phyloP scores from a whole-genome alignment of 1,140 invertebrate genomes.

The Drosophila willistoni region DNA sequence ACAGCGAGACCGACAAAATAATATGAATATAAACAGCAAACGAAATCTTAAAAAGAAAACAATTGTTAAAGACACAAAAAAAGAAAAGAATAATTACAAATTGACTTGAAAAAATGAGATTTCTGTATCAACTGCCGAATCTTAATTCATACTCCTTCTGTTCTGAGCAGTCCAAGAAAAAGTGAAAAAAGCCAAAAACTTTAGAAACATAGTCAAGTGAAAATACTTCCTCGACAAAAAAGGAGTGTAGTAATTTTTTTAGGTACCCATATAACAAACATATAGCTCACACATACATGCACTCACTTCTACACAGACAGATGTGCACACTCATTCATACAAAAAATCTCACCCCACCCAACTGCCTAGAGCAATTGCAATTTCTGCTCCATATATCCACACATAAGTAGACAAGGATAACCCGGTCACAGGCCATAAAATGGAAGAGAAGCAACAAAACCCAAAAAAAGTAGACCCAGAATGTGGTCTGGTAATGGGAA shows the following conservation, averaged over 20 bases:
- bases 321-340: conserved; percentile 25
- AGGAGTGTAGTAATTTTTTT: conserved; percentile 14
- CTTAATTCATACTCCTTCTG: conserved; percentile 83
- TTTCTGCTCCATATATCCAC: conserved; percentile 50
- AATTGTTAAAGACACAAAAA: conserved; percentile 25
- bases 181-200: conserved; percentile 23
- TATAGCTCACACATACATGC: conserved; percentile 33
- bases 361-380: conserved; percentile 46
- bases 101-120: conserved; percentile 63
- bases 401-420: conserved; percentile 45
- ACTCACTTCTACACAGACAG: conserved; percentile 9
- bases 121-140: conserved; percentile 83
- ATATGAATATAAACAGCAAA: conserved; percentile 49
- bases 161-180: conserved; percentile 77
- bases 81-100: conserved; percentile 35
- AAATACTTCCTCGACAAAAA: conserved; percentile 15
- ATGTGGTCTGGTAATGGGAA: conserved; percentile 41
- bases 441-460: not conserved
- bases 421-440: conserved; percentile 48
- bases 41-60: conserved; percentile 48
- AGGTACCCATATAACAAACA: conserved; percentile 43
- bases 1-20: conserved; percentile 55
- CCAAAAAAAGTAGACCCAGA: conserved; percentile 21
- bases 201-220: not conserved
- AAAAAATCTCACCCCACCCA: conserved; percentile 14